Conservation (phyloP, 1,140 invertebrate genomes). For the Bombus polaris region DNA sequence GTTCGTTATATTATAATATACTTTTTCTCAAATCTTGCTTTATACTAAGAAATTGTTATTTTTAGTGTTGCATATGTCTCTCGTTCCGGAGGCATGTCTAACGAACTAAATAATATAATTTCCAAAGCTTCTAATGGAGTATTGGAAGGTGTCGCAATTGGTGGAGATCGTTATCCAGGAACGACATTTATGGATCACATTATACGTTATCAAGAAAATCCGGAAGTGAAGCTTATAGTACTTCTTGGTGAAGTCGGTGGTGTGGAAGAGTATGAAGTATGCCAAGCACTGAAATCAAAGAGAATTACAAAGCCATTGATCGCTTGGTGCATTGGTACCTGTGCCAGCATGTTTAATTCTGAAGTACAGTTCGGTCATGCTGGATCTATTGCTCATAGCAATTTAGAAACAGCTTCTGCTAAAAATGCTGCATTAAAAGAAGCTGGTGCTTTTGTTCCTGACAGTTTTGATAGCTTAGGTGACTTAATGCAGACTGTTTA, state of each 20-base stretch:
- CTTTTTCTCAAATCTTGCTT: no score
- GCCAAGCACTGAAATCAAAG: slow-evolving; percentile 91
- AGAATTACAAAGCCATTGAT: slow-evolving; percentile 97
- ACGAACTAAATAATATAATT: slow-evolving; percentile 99
- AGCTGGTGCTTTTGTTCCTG: slow-evolving; percentile 95
- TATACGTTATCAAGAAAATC: slow-evolving; percentile 90
- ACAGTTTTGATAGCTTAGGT: slow-evolving; percentile 95
- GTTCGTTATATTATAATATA: not conserved
- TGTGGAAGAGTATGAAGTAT: slow-evolving; percentile 99
- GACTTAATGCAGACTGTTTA: slow-evolving; percentile 91
- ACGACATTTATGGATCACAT: slow-evolving; percentile 99
- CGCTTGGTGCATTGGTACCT: slow-evolving; percentile 99
- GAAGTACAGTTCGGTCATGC: slow-evolving; percentile 99
- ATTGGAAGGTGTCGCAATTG: slow-evolving; percentile 98
- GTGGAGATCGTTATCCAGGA: slow-evolving; percentile 99
- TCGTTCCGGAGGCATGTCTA: slow-evolving; percentile 99
- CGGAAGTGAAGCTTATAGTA: slow-evolving; percentile 96
- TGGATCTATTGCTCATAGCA: slow-evolving; percentile 98
- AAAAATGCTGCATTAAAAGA: slow-evolving; percentile 94
- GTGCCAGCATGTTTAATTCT: slow-evolving; percentile 95
- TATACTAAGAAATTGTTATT: slow-evolving; percentile 55
- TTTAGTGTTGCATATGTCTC: slow-evolving; percentile 98
- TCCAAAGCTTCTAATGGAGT: slow-evolving; percentile 98
- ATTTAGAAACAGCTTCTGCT: slow-evolving; percentile 95
- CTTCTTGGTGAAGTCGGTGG: slow-evolving; percentile 98